Evolutionary conservation across 2,888 invertebrate species (phyloP).

Genomic region (Drosophila fungiperda): DNA sequence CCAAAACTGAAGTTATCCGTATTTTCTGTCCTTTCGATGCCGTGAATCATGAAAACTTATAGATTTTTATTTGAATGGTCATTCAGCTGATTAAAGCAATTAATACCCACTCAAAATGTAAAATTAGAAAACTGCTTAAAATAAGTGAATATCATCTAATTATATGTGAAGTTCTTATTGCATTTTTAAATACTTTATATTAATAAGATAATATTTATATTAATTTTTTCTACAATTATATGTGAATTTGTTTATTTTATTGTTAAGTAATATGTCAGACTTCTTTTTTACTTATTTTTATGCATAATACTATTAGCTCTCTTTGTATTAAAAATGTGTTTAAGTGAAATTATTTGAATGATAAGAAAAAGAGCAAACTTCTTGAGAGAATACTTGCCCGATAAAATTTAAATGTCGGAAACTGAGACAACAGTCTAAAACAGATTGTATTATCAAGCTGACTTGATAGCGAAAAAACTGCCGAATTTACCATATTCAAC

Average conservation of each 20-base stretch:
- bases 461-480: not conserved
- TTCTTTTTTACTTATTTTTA: no score
- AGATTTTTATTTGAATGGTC: not conserved
- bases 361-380: not conserved
- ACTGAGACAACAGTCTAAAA: not conserved
- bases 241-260: not conserved
- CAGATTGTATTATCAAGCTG: not conserved
- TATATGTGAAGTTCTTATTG: not conserved
- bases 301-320: not conserved
- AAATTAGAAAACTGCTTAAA: not conserved
- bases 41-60: conserved; percentile 17
- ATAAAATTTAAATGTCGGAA: not conserved
- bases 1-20: conserved; percentile 21
- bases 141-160: not conserved
- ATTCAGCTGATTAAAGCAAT: not conserved
- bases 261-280: not conserved
- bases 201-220: no score
- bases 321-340: not conserved
- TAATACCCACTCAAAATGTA: not conserved
- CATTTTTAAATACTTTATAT: not conserved
- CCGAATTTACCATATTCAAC: not conserved
- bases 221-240: no score
- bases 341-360: not conserved
- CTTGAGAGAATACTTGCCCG: not conserved
- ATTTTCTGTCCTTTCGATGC: not conserved